Percentiles rank a stretch among this genome's conserved stretches.
These are phyloP conservation scores for Myiagra hebetior DNA, from an alignment of 2,113 vertebrate genomes.

Conservation along the genomic window DNA sequence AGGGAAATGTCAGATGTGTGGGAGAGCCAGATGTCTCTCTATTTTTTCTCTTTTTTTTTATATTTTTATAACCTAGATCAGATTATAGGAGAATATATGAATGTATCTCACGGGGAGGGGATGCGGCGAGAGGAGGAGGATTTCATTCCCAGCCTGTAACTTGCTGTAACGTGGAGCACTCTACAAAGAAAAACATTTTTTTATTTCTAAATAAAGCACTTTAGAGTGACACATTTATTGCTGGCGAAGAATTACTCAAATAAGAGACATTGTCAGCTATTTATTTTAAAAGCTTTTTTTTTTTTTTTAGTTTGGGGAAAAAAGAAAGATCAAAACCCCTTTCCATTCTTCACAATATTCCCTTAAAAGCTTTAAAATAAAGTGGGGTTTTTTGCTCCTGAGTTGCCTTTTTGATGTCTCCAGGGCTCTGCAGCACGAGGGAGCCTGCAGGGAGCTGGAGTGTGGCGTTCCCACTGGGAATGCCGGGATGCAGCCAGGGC, in stretches of 20 bases:
- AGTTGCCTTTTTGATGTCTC: neutral
- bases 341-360: neutral
- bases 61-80: conserved; percentile 62
- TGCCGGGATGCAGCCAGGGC: accelerated
- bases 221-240: conserved; percentile 71
- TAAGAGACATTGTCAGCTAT: conserved; percentile 72
- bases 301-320: neutral
- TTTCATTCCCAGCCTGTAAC: conserved; percentile 15
- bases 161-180: neutral
- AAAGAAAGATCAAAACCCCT: neutral
- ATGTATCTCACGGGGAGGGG: neutral
- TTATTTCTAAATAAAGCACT: conserved; percentile 73
- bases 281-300: conserved; percentile 71
- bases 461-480: accelerated
- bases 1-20: conserved; percentile 72
- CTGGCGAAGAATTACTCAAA: conserved; percentile 73
- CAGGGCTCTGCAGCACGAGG: neutral
- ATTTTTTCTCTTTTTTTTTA: neutral
- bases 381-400: neutral
- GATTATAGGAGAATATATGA: conserved; percentile 59
- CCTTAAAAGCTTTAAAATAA: conserved; percentile 26
- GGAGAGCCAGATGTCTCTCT: conserved; percentile 69
- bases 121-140: neutral
- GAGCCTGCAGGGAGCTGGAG: neutral
- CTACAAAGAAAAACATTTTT: conserved; percentile 40